These are phyloP conservation scores for Coleophora deauratella DNA, from an alignment of 2,888 invertebrate species.

Conservation along the genomic window DNA sequence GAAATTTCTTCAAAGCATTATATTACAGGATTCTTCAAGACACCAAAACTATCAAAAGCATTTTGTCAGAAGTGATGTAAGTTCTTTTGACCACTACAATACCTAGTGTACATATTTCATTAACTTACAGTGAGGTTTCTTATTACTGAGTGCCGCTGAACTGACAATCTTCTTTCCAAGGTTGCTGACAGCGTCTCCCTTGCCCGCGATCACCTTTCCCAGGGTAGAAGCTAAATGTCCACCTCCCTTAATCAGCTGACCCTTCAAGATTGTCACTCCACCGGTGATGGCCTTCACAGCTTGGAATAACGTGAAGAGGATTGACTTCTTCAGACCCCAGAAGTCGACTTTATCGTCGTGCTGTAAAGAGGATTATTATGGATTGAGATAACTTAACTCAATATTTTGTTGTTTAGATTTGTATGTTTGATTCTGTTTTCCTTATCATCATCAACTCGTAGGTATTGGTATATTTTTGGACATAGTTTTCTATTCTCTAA, in stretches of 20 bases:
- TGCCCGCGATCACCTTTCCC: conserved; percentile 78
- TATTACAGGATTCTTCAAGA: too few relatives aligned
- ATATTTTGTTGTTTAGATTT: too few relatives aligned
- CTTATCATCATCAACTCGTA: too few relatives aligned
- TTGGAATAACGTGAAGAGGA: conserved; percentile 87
- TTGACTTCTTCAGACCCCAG: conserved; percentile 87
- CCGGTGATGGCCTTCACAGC: conserved; percentile 92
- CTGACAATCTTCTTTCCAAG: conserved; percentile 86
- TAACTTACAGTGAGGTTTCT: conserved; percentile 34
- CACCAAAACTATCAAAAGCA: too few relatives aligned
- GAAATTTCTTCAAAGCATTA: too few relatives aligned
- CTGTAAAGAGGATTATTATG: conserved; percentile 15
- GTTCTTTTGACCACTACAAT: too few relatives aligned
- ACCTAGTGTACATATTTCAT: background rate
- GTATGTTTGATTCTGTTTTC: too few relatives aligned
- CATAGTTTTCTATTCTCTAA: too few relatives aligned
- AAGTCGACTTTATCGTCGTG: conserved; percentile 73
- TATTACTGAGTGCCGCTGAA: conserved; percentile 79
- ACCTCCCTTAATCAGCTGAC: conserved; percentile 89
- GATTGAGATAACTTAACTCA: too few relatives aligned
- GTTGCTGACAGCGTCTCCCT: conserved; percentile 86
- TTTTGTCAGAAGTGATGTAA: too few relatives aligned
- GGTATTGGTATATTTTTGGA: too few relatives aligned
- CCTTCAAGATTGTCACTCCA: conserved; percentile 89
- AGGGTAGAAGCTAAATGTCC: conserved; percentile 72